A percentile compares a stretch with the other conserved stretches of the same genome.
Evolutionary conservation across 2,888 invertebrate genomes (phyloP).

Genomic region (Agriopis marginaria): DNA sequence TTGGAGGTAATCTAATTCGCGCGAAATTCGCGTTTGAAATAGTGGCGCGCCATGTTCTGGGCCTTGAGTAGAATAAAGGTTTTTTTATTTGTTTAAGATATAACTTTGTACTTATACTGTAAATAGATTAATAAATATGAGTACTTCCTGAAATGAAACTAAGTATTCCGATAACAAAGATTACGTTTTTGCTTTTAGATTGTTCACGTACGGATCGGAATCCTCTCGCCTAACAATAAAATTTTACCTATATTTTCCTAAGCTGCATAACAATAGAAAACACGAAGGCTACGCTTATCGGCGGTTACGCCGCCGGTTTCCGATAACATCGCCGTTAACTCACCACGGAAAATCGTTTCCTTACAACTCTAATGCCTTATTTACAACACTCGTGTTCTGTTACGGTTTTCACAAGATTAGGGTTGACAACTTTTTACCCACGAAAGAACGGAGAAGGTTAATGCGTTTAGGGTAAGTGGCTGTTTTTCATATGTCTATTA

Average conservation of each 20-base stretch:
- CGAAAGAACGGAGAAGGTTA: no score
- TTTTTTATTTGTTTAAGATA: no score
- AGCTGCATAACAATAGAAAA: constrained; percentile 21
- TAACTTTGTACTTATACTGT: no score
- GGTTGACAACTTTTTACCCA: constrained; percentile 7
- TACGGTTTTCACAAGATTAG: constrained; percentile 22
- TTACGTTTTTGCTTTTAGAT: not conserved
- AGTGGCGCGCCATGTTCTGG: no score
- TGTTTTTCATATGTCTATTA: no score
- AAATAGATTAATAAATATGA: no score
- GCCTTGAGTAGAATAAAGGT: no score
- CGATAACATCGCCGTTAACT: constrained; percentile 64
- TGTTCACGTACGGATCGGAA: not conserved
- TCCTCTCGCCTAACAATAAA: constrained; percentile 3
- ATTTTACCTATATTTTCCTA: constrained; percentile 9
- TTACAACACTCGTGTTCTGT: constrained; percentile 39
- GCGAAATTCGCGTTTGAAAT: no score
- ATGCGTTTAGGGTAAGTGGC: no score
- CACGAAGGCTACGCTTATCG: constrained; percentile 39
- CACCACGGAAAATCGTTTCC: constrained; percentile 56
- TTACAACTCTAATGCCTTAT: constrained; percentile 52
- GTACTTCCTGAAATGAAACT: no score
- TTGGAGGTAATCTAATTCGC: no score
- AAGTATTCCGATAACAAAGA: not conserved
- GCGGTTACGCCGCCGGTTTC: constrained; percentile 45